phyloP scores from a whole-genome alignment of 1,140 invertebrate genomes.

The Uloborus diversus region DNA sequence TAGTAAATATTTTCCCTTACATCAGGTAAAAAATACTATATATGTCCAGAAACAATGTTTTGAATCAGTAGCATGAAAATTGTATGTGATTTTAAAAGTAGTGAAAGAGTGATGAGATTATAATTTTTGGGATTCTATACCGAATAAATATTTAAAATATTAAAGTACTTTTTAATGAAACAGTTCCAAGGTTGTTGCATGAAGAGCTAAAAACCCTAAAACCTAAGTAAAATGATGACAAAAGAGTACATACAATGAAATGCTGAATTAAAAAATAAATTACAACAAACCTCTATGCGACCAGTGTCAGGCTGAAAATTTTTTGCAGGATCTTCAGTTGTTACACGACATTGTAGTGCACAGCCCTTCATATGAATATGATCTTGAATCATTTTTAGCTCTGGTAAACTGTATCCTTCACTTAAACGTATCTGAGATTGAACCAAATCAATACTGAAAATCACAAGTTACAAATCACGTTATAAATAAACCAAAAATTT shows the following conservation, averaged over 20 bases:
- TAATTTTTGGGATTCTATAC: no score
- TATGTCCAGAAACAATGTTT: no score
- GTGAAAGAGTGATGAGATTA: no score
- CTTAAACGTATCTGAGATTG: conserved; percentile 96
- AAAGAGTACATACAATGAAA: background rate
- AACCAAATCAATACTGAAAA: conserved; percentile 88
- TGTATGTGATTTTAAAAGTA: no score
- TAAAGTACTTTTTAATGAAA: no score
- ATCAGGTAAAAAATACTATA: no score
- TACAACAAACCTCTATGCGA: conserved; percentile 80
- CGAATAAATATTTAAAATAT: no score
- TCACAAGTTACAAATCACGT: background rate
- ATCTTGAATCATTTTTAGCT: conserved; percentile 90
- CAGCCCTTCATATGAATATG: conserved; percentile 85
- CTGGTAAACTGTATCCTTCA: conserved; percentile 94
- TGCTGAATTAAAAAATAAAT: conserved; percentile 57
- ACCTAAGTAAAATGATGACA: no score
- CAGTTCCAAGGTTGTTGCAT: no score
- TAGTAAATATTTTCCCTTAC: no score
- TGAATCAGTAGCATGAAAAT: no score
- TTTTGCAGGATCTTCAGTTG: conserved; percentile 98
- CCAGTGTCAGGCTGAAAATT: conserved; percentile 98
- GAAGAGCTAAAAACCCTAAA: no score
- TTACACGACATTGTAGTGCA: conserved; percentile 98
- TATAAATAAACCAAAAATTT: background rate